Percentiles rank a stretch among this genome's conserved stretches.
phyloP scores from a whole-genome alignment of 2,888 invertebrate genomes.

The Chydorus sphaericus region DNA sequence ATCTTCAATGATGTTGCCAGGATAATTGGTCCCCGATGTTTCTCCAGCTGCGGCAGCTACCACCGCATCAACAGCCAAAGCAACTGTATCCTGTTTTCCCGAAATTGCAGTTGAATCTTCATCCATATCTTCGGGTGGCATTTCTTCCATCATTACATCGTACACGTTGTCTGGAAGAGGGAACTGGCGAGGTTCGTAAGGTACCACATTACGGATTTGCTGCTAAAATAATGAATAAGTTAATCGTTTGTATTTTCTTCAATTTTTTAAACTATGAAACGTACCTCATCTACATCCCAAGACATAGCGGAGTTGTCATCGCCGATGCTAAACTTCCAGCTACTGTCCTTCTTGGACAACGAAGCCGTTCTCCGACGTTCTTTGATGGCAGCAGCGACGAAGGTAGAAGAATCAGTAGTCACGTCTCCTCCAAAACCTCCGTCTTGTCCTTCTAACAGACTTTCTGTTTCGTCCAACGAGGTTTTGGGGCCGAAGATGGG shows the following conservation, averaged over 20 bases:
- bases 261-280: neutral
- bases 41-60: constrained; percentile 29
- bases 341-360: constrained; percentile 13
- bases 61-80: constrained; percentile 26
- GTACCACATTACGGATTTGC: constrained; percentile 41
- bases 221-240: neutral
- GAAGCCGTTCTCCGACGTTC: constrained; percentile 19
- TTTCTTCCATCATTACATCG: constrained; percentile 48
- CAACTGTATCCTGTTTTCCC: neutral
- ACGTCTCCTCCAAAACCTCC: neutral
- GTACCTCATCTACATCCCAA: constrained; percentile 9
- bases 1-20: too few relatives aligned
- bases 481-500: constrained; percentile 15
- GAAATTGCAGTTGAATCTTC: neutral
- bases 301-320: constrained; percentile 8
- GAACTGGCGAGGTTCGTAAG: constrained; percentile 59
- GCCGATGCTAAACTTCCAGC: neutral
- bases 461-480: neutral
- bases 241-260: neutral
- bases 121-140: constrained; percentile 39
- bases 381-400: neutral
- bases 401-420: neutral
- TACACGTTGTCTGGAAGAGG: constrained; percentile 55
- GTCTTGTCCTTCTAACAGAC: neutral
- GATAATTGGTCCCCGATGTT: neutral